Evolutionary conservation across 2,888 invertebrate species (phyloP), one percentile per base, ranked within the genome.

Genomic region (Pharmacophagus antenor): DNA sequence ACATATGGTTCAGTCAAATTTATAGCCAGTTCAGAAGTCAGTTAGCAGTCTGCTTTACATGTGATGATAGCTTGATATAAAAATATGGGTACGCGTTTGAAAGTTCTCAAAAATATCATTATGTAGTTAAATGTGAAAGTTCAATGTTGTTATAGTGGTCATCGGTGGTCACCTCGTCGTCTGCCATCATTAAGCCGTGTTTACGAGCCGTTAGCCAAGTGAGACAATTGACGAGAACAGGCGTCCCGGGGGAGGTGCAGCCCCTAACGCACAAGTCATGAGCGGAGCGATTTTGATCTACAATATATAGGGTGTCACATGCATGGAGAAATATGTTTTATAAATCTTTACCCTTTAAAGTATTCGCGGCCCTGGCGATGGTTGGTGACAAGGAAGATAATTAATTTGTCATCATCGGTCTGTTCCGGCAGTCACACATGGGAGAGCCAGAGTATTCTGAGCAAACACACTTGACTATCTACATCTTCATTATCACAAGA

Each of bases 141-240:
- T 55, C 55, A 60, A 49, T 31, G 18, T 44, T 55, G 17, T 37
- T 27, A 5, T 37, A 15, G 37, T 58, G 52, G 20, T 18, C 41
- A 23, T 17, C 47, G 53, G 44, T 25, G 18, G 50, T 53, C 53
- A 49, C 42, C 58, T 47, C 49, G 49, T 47, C 37, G 25, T 49
- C 56, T 42, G 27, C 49, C 63, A 72, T 74, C 76, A 74, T 82
- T 81, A 79, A 75, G 71, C 71, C 67, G 67, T 84, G 76, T 83
- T 83, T 79, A 83, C 77, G 73, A 67, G 72, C 69, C 70, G 73
- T 71, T 77, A 80, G 79, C 78, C 81, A 74, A 78, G 77, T 76
- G 73, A 73, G 79, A 75, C 83, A 85, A 85, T 86, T 85, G 84
- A 79, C 74, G 76, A 76, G 84, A 71, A 78, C 79, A 74, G 82